These are phyloP conservation scores for Cercopithecus petaurista DNA, from an alignment of 2,797 vertebrate genomes.

Conservation along the genomic window DNA sequence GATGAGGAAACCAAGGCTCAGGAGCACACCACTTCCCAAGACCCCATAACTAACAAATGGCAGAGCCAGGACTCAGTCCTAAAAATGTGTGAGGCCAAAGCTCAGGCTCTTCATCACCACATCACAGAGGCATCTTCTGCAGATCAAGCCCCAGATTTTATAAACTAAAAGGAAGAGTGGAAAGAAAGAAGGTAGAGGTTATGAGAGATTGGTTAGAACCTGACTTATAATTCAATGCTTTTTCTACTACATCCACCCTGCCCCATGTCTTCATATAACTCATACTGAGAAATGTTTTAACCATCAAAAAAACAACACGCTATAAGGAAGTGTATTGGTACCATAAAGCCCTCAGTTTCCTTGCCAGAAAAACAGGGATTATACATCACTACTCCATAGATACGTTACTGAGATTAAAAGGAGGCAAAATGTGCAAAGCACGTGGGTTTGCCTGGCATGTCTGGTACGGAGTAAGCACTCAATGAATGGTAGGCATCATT, in stretches of 20 bases:
- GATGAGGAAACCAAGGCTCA: neutral
- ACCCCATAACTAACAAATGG: neutral
- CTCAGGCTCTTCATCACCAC: neutral
- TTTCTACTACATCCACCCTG: neutral
- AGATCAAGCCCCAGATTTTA: neutral
- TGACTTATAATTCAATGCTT: neutral
- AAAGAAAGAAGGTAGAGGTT: neutral
- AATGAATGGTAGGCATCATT: neutral
- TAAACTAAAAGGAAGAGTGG: neutral
- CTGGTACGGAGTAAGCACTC: neutral
- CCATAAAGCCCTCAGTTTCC: neutral
- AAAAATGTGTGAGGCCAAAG: neutral
- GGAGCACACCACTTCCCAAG: neutral
- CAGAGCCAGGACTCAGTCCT: neutral
- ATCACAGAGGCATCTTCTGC: neutral
- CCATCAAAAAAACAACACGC: neutral
- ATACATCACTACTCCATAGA: neutral
- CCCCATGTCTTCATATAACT: neutral
- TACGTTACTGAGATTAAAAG: neutral
- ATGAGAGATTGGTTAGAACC: neutral
- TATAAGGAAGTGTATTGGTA: neutral
- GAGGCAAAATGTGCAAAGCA: neutral
- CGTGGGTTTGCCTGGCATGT: neutral
- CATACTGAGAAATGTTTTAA: neutral
- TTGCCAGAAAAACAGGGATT: neutral